These are phyloP conservation scores for Podabrus alpinus DNA, from an alignment of 2,888 invertebrate species.

Conservation along the genomic window DNA sequence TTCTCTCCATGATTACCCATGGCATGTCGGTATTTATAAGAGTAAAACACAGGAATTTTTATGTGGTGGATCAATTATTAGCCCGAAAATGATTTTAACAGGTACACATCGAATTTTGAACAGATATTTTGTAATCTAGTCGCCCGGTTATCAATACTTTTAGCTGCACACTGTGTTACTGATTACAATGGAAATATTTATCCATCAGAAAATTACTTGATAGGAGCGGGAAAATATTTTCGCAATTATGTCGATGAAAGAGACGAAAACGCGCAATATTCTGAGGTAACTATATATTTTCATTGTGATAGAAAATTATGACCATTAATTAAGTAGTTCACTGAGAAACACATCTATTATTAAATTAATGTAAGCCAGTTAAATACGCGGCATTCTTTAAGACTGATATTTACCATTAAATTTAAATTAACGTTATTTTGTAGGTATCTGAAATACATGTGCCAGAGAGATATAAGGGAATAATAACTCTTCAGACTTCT, in stretches of 20 bases:
- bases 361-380: too few species aligned
- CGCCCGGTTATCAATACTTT: background rate
- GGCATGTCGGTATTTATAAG: background rate
- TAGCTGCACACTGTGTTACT: constrained; percentile 49
- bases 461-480: constrained; percentile 38
- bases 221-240: constrained; percentile 48
- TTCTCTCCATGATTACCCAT: background rate
- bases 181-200: constrained; percentile 22
- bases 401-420: too few species aligned
- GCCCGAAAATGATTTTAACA: background rate
- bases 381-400: too few species aligned
- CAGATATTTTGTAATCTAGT: background rate
- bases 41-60: background rate
- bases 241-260: constrained; percentile 37
- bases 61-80: background rate
- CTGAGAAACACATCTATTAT: too few species aligned
- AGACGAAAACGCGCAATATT: constrained; percentile 30
- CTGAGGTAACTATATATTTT: too few species aligned
- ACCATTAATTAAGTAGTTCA: too few species aligned
- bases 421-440: background rate
- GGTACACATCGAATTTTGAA: background rate
- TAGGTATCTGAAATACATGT: constrained; percentile 38
- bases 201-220: constrained; percentile 26
- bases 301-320: too few species aligned
- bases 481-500: constrained; percentile 33